These are phyloP conservation scores for Augiades crinisus DNA, from an alignment of 2,888 invertebrate genomes.

Conservation along the genomic window DNA sequence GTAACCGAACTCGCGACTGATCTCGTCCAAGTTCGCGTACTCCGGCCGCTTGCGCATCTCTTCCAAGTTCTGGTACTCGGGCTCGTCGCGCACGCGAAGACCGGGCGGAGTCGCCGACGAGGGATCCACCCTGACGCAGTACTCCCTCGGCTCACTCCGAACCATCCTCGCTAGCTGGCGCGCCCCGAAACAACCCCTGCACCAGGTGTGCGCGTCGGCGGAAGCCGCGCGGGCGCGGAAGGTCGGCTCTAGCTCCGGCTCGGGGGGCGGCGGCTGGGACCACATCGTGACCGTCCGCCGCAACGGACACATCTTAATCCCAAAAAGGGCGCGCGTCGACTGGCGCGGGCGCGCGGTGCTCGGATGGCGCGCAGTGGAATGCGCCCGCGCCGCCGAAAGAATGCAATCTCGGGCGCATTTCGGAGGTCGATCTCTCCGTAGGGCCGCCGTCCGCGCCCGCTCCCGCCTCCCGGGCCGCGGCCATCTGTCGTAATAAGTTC, in stretches of 20 bases:
- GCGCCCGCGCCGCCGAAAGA: slow-evolving; percentile 81
- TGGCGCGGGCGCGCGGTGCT: slow-evolving; percentile 71
- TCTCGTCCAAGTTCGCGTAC: slow-evolving; percentile 75
- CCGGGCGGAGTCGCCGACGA: slow-evolving; percentile 60
- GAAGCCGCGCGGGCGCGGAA: slow-evolving; percentile 63
- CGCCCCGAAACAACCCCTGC: slow-evolving; percentile 55
- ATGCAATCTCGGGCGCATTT: slow-evolving; percentile 82
- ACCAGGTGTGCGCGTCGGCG: slow-evolving; percentile 53
- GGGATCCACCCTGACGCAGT: slow-evolving; percentile 69
- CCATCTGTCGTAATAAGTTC: slow-evolving; percentile 81
- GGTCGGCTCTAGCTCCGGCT: slow-evolving; percentile 50
- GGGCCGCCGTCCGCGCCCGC: slow-evolving; percentile 69
- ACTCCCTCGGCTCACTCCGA: slow-evolving; percentile 63
- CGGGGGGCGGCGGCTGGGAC: slow-evolving; percentile 76
- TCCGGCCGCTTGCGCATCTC: slow-evolving; percentile 74
- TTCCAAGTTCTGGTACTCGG: slow-evolving; percentile 73
- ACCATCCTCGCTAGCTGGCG: slow-evolving; percentile 69
- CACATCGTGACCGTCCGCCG: slow-evolving; percentile 79
- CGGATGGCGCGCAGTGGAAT: slow-evolving; percentile 78
- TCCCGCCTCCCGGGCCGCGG: slow-evolving; percentile 71
- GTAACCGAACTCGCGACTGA: slow-evolving; percentile 77
- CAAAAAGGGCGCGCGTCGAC: slow-evolving; percentile 80
- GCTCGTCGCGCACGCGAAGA: slow-evolving; percentile 67
- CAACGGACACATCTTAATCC: slow-evolving; percentile 80
- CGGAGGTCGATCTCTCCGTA: slow-evolving; percentile 80